Conservation (phyloP, 1,140 invertebrate genomes). For the Saccostrea echinata region DNA sequence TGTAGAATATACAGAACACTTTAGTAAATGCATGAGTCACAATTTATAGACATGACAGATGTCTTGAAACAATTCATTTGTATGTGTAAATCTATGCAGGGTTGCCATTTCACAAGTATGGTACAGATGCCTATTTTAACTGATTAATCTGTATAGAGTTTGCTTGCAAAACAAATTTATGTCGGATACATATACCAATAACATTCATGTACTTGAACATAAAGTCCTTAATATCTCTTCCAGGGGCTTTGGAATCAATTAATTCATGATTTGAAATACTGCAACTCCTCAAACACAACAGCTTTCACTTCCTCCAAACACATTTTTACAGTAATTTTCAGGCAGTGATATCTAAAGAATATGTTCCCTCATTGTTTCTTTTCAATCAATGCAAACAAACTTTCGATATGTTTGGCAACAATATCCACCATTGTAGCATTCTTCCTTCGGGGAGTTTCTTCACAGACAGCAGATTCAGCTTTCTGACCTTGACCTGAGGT, state of each 20-base stretch:
- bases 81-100: no score
- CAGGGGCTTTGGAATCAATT: not conserved
- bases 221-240: no score
- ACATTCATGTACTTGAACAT: no score
- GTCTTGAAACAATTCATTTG: no score
- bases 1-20: no score
- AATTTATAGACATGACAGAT: no score
- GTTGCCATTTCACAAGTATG: no score
- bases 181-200: no score
- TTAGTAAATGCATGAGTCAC: no score
- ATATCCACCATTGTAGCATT: conserved; percentile 68
- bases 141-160: no score
- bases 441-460: conserved; percentile 55
- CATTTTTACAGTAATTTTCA: not conserved
- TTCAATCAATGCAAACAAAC: conserved; percentile 67
- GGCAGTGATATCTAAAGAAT: not conserved
- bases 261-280: not conserved
- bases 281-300: not conserved
- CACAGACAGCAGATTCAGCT: conserved; percentile 5
- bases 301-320: not conserved
- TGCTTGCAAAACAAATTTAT: no score
- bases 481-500: conserved; percentile 28
- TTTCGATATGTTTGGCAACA: conserved; percentile 72
- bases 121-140: no score
- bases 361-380: conserved; percentile 56